Base-by-base conservation (phyloP, 1,140 invertebrate genomes). In the Bombus cullumanus region DNA sequence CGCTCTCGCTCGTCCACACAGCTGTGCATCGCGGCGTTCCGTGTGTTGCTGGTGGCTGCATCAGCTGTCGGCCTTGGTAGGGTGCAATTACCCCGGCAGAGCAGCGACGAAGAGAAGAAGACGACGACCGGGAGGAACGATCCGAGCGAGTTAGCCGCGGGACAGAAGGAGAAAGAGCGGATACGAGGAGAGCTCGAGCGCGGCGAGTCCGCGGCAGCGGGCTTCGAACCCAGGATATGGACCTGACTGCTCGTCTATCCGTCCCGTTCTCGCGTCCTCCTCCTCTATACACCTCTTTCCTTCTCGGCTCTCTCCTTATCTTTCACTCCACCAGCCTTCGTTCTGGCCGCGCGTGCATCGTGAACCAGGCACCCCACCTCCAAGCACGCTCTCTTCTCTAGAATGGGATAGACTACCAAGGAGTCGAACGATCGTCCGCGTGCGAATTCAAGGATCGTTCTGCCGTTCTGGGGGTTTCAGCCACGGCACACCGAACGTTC, bases 31-130 rank as follows among this genome's bases (percentile, higher is more conserved):
- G 74, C n/a, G 71, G 74, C n/a, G 75, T 66, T 87, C n/a, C 68
- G 74, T 66, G 75, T 83, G 84, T 79, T 86, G 89, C 83, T 92
- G 92, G 91, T 92, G 91, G 89, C 94, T 93, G 94, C 94, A 95
- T 95, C 94, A 95, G 94, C 94, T 95, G 94, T 94, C 94, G 94
- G 92, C 94, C 94, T 95, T 95, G 94, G 94, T 94, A 94, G 94
- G 94, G 94, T 94, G 94, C 94, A 94, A 95, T 95, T 95, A 95
- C 94, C 94, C 93, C 94, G 92, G 88, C 93, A 89, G 89, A 91
- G 91, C 90, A 93, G 89, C 92, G 92, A 93, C 92, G 91, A 91
- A 89, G 92, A 86, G 86, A 78, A 43, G 71, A 71, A 86, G 86
- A 81, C 43, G 71, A 79, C 39, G 88, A 88, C 22, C 87, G 88